Conservation (phyloP, 1,140 invertebrate species). For the Atta texana region DNA sequence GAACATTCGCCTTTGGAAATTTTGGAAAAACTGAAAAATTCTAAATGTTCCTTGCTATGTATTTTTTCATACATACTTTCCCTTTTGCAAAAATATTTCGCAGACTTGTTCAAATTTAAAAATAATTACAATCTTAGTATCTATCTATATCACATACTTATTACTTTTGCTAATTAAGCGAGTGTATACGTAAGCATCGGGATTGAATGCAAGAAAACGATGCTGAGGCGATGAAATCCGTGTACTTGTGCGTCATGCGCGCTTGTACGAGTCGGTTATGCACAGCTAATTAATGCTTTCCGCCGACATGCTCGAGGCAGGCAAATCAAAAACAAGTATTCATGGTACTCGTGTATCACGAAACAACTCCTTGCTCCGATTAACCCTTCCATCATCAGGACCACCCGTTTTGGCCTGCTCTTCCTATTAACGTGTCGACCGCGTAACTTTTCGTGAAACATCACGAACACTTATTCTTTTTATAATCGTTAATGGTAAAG, state of each 20-base stretch:
- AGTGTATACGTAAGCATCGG: not conserved
- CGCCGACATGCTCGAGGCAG: constrained; percentile 18
- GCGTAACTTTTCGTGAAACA: constrained; percentile 38
- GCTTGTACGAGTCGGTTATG: constrained; percentile 43
- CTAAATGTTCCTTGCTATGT: not conserved
- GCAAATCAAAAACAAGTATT: constrained; percentile 60
- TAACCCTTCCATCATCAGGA: constrained; percentile 76
- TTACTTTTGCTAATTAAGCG: not conserved
- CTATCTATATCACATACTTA: not conserved
- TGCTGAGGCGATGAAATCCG: constrained; percentile 29
- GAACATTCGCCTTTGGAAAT: not conserved
- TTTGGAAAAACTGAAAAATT: not conserved
- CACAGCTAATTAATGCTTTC: constrained; percentile 54
- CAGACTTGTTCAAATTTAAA: no score
- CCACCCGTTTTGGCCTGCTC: constrained; percentile 64
- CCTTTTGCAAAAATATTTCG: not conserved
- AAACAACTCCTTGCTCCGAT: constrained; percentile 66
- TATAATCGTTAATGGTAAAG: constrained; percentile 34
- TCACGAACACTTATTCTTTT: constrained; percentile 1
- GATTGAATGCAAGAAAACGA: constrained; percentile 33
- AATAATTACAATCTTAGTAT: not conserved
- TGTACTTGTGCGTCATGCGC: constrained; percentile 29
- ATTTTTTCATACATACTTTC: not conserved
- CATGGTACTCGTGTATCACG: constrained; percentile 35
- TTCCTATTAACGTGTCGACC: constrained; percentile 44